Base-by-base conservation (phyloP, 2,888 invertebrate genomes). In the Latheticus oryzae region DNA sequence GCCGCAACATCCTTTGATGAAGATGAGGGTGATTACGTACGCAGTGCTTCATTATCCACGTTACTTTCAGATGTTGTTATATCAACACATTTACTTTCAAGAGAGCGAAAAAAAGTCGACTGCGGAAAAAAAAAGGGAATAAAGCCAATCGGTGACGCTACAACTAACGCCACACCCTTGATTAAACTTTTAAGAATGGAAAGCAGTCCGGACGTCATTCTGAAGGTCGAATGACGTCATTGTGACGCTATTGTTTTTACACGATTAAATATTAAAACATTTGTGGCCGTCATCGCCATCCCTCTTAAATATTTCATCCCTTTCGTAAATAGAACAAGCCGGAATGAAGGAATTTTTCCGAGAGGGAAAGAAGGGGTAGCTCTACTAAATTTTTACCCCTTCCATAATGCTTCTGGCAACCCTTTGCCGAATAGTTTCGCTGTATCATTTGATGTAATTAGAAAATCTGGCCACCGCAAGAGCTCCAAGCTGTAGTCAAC, bases 371-470 rank as follows among this genome's bases (percentile, higher is more conserved):
- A n/a, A n/a, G n/a, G n/a, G n/a, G n/a, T n/a, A n/a, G n/a, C n/a
- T n/a, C n/a, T n/a, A n/a, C n/a, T n/a, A n/a, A n/a, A n/a, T 2
- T 23, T 12, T 23, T n/a, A 21, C 26, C 42, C 13, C 15, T 3
- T 21, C 30, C 13, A 15, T 15, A 5, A 15, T 3, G 13, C 30
- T 8, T 40, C 40, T 38, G 9, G 19, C 28, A 50, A 42, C 56
- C 50, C 56, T 51, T 40, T 19, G 59, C 60, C 59, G 50, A 63
- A 66, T 67, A 66, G 67, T 67, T 67, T 62, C 59, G 63, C 61
- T 59, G 64, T 67, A 67, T 67, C 65, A 66, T 66, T 65, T 64
- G 68, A 64, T 65, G 68, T 68, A 68, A 68, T 68, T 68, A 68
- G 66, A 67, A 68, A 68, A 68, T 67, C 68, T 64, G 64, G 68